Evolutionary conservation across 2,113 vertebrate species (phyloP), one percentile per base, ranked within the genome.

Genomic region (Pimephales promelas): DNA sequence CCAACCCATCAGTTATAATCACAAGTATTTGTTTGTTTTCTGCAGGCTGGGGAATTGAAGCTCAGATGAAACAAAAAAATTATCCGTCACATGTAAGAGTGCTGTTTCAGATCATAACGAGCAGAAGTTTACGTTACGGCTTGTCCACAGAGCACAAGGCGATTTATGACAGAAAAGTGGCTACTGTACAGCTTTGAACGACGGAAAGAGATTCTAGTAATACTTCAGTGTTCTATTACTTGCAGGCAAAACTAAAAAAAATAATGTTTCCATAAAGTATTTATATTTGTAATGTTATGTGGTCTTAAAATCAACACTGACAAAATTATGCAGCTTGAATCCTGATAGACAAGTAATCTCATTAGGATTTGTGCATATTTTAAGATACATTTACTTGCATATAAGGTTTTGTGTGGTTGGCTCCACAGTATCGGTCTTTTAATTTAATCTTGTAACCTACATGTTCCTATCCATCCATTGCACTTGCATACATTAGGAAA

Each of bases 1-100:
- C 7, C 22, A 81, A 88, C 82, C 91, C 89, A 93, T 93, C 90
- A 92, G 88, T 94, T 92, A 92, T 92, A 93, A 93, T 93, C 91
- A 92, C 90, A 92, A 89, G 89, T 91, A 90, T 92, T 93, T 93
- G 91, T 91, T 84, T 91, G 91, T 89, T 93, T 90, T 89, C n/a
- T 88, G 87, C 89, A 81, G 82, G 73, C 47, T 82, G 18, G 86
- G 89, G 88, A 89, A 89, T 83, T 87, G 79, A 88, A 78, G 86
- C 87, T 91, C 20, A 86, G 89, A 90, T 86, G 86, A 86, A 77
- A 92, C 0, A 78, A 85, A 88, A 88, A 79, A 83, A 78, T 56
- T 68, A 91, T 90, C 86, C 90, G 90, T 89, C 83, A 82, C 36
- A 40, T 16, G 64, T 10, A 52, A 64, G 57, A 56, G 56, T 10